A percentile compares a stretch with the other conserved stretches of the same genome.
Evolutionary conservation across 2,113 vertebrate species (phyloP).

Genomic region (Otolemur garnettii): DNA sequence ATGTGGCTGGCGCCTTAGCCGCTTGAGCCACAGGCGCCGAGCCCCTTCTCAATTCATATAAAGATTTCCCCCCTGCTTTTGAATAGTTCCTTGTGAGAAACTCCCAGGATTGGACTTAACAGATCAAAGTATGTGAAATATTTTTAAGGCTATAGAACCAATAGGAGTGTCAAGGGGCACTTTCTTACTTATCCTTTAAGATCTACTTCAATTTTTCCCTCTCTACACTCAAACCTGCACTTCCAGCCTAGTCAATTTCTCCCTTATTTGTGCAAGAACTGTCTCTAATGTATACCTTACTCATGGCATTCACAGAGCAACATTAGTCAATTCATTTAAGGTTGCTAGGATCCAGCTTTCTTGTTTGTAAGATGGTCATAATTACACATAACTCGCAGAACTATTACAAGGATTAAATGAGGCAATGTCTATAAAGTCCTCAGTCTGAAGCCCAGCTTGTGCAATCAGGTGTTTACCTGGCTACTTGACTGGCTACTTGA

Average conservation of each 20-base stretch:
- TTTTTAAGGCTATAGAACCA: background rate
- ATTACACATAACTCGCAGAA: background rate
- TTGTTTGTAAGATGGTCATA: background rate
- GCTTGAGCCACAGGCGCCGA: too few relatives aligned
- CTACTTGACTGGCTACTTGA: background rate
- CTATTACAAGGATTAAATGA: slow-evolving; percentile 3
- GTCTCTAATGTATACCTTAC: background rate
- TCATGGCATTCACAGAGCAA: background rate
- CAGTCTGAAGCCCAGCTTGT: background rate
- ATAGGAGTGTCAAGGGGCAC: background rate
- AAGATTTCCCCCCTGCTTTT: background rate
- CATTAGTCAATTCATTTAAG: background rate
- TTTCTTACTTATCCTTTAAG: background rate
- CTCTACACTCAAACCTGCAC: background rate
- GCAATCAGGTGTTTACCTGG: background rate
- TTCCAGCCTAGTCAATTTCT: background rate
- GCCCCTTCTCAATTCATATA: background rate
- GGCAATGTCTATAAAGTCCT: background rate
- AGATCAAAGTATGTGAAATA: slow-evolving; percentile 8
- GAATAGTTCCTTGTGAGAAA: background rate
- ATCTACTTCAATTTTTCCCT: background rate
- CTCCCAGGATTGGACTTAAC: background rate
- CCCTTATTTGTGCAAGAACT: background rate
- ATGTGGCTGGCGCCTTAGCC: too few relatives aligned
- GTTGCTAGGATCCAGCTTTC: background rate